phyloP scores from a whole-genome alignment of 2,113 vertebrate species.

The Centropus bengalensis region DNA sequence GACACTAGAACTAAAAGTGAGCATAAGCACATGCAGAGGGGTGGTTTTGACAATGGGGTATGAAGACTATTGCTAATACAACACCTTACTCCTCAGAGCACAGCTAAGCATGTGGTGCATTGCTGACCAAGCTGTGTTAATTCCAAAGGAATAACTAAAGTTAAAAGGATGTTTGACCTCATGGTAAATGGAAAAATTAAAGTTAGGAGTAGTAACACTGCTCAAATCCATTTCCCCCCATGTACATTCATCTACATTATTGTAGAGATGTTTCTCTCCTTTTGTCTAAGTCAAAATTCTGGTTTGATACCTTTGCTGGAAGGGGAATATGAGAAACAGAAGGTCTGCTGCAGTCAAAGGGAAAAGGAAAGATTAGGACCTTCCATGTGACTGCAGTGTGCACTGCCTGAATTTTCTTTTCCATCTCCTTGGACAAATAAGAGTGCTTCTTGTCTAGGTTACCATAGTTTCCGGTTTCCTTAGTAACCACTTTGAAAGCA shows the following conservation, averaged over 20 bases:
- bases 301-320: neutral
- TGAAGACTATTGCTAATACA: neutral
- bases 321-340: neutral
- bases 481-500: conserved; percentile 60
- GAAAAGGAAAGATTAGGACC: conserved; percentile 33
- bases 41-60: neutral
- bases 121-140: neutral
- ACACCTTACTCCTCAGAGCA: neutral
- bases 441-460: conserved; percentile 29
- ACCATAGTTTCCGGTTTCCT: conserved; percentile 72
- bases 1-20: neutral
- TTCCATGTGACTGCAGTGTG: neutral
- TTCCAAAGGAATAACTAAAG: neutral
- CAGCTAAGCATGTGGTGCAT: neutral
- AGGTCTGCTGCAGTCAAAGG: neutral
- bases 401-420: conserved; percentile 31
- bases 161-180: neutral
- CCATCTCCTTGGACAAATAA: conserved; percentile 49
- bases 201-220: neutral
- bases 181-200: neutral
- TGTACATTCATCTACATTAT: neutral
- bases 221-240: neutral
- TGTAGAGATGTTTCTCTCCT: neutral
- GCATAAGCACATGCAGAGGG: neutral
- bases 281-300: neutral